Evolutionary conservation across 2,888 invertebrate species (phyloP).

Genomic region (Argynnis bischoffii): DNA sequence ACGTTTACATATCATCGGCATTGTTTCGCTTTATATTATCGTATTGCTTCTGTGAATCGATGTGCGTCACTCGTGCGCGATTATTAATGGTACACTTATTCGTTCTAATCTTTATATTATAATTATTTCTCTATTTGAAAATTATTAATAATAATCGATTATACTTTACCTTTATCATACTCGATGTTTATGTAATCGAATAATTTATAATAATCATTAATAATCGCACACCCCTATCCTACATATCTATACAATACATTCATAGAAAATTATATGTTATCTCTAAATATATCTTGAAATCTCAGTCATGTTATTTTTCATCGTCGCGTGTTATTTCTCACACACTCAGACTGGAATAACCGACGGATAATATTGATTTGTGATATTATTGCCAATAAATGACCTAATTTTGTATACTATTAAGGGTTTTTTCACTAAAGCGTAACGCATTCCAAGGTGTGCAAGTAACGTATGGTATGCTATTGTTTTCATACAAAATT

Average conservation of each 20-base stretch:
- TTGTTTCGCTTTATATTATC: constrained; percentile 73
- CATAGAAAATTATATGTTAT: constrained; percentile 19
- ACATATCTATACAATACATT: constrained; percentile 15
- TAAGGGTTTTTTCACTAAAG: constrained; percentile 33
- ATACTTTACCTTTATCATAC: not conserved
- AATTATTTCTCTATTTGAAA: no score
- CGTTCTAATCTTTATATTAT: not conserved
- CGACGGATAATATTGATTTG: constrained; percentile 68
- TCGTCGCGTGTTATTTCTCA: constrained; percentile 30
- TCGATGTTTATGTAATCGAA: not conserved
- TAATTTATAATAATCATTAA: not conserved
- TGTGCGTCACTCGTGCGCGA: constrained; percentile 11
- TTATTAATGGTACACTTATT: constrained; percentile 7
- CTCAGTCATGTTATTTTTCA: constrained; percentile 2
- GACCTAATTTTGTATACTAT: constrained; percentile 53
- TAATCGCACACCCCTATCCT: constrained; percentile 6
- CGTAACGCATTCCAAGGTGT: constrained; percentile 57
- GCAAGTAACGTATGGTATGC: constrained; percentile 4
- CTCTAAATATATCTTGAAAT: constrained; percentile 21
- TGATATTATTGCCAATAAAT: constrained; percentile 73
- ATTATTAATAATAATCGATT: not conserved
- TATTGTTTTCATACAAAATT: constrained; percentile 5
- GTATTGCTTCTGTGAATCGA: constrained; percentile 55
- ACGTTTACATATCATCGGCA: constrained; percentile 75
- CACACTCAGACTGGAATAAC: constrained; percentile 42